These are phyloP conservation scores for Antigone vipio DNA, from an alignment of 2,113 vertebrate species.

Conservation along the genomic window DNA sequence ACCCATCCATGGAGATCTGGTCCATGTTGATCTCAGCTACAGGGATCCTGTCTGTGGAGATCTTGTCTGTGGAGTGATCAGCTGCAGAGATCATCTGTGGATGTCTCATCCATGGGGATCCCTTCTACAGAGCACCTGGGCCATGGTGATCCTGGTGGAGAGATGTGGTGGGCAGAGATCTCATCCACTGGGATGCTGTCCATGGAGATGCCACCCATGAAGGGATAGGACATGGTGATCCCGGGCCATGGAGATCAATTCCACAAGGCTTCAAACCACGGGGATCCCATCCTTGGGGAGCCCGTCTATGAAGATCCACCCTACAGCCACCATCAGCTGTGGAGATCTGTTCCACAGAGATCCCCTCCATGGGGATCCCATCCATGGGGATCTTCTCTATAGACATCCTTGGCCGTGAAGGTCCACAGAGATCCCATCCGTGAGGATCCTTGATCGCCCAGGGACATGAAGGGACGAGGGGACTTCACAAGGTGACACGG, in stretches of 20 bases:
- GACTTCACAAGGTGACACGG: neutral
- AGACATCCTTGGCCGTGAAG: accelerated
- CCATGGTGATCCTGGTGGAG: neutral
- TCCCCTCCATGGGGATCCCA: neutral
- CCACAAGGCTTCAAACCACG: neutral
- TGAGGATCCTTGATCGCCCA: neutral
- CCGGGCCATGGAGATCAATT: accelerated
- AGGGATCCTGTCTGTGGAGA: neutral
- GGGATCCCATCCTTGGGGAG: neutral
- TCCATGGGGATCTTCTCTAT: accelerated
- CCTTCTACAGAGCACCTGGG: neutral
- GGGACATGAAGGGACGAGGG: neutral
- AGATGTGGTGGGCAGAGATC: neutral
- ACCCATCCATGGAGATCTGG: too few relatives aligned
- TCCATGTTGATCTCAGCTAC: too few relatives aligned
- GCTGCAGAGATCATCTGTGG: neutral
- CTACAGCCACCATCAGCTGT: too few relatives aligned
- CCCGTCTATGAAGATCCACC: neutral
- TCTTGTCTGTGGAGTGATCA: neutral
- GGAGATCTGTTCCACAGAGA: neutral
- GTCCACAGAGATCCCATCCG: neutral
- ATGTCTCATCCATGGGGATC: neutral
- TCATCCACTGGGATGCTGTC: neutral
- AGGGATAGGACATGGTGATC: neutral
- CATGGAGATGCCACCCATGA: neutral